Conservation (phyloP, 2,797 vertebrate genomes). For the Salmo trutta region DNA sequence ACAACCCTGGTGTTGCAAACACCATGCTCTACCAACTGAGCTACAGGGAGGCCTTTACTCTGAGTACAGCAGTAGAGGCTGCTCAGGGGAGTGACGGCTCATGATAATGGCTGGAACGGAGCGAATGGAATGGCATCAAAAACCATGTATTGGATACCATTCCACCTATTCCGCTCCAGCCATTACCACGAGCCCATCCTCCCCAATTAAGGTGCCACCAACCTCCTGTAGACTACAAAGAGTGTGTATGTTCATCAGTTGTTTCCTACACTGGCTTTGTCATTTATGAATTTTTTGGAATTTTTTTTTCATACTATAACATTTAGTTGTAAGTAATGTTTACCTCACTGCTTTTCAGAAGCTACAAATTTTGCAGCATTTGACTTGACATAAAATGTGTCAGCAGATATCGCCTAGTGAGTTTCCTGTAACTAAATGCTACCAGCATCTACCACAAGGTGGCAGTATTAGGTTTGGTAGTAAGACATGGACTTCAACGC, state of each 20-base stretch:
- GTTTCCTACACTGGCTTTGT: not conserved
- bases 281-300: not conserved
- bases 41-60: too few relatives aligned
- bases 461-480: slow-evolving; percentile 55
- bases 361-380: not conserved
- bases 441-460: slow-evolving; percentile 56
- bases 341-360: not conserved
- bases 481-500: slow-evolving; percentile 27
- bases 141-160: too few relatives aligned
- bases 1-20: too few relatives aligned
- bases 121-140: too few relatives aligned
- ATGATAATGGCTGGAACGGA: too few relatives aligned
- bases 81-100: not conserved
- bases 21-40: too few relatives aligned
- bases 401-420: not conserved
- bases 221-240: not conserved
- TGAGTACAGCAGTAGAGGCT: not conserved
- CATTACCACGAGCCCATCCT: too few relatives aligned
- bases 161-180: too few relatives aligned
- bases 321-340: not conserved
- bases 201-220: too few relatives aligned
- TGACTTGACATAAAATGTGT: not conserved
- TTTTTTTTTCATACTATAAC: not conserved
- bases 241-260: not conserved
- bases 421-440: not conserved